Percentiles rank a stretch among this genome's conserved stretches.
Conservation (phyloP, 2,113 vertebrate species). For the Vimba vimba region DNA sequence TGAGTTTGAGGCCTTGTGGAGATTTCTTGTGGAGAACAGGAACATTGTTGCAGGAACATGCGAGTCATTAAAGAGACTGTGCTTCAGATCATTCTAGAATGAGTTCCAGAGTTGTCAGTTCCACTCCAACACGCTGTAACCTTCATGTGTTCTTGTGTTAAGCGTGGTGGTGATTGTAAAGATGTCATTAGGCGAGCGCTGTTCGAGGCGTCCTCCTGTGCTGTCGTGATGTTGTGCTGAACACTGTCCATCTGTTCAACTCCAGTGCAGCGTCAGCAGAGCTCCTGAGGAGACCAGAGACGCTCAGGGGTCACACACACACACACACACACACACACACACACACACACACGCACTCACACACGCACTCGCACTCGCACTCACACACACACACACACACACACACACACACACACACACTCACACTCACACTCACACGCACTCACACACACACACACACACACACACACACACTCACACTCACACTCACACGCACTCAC, state of each 20-base stretch:
- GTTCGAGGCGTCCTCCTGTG: slow-evolving; percentile 50
- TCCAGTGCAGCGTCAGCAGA: slow-evolving; percentile 48
- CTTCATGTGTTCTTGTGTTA: slow-evolving; percentile 44
- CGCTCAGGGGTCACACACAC: background rate
- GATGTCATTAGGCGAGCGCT: slow-evolving; percentile 48
- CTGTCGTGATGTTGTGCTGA: slow-evolving; percentile 31
- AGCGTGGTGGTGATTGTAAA: slow-evolving; percentile 37
- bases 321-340: background rate
- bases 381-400: no score
- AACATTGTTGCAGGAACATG: no score
- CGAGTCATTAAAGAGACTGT: background rate
- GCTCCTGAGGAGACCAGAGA: slow-evolving; percentile 11
- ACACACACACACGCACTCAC: background rate
- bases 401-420: no score
- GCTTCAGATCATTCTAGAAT: background rate
- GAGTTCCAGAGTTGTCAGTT: background rate
- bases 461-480: accelerated
- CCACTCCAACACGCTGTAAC: background rate
- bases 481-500: no score
- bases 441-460: no score
- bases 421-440: no score
- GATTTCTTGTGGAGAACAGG: background rate
- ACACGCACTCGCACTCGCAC: accelerated
- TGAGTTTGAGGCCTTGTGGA: background rate
- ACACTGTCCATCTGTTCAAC: slow-evolving; percentile 51